Conservation (phyloP, 2,888 invertebrate species). For the Caenorhabditis wallacei region DNA sequence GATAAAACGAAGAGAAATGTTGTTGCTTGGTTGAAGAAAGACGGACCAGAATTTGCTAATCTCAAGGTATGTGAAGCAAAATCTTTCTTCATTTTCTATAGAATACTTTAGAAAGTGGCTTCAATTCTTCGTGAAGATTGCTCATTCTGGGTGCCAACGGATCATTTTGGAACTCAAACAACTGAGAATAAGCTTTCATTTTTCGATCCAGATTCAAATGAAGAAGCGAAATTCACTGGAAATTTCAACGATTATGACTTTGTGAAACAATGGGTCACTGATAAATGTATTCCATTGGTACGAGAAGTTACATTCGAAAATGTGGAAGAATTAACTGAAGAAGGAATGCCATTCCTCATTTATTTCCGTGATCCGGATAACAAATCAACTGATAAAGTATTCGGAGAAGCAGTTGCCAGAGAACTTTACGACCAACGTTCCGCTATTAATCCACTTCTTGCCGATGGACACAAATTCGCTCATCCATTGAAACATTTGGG, state of each 20-base stretch:
- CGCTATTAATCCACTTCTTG: conserved; percentile 95
- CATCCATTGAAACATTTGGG: conserved; percentile 90
- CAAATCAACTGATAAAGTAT: conserved; percentile 91
- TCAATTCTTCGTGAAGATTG: conserved; percentile 95
- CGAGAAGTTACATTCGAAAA: conserved; percentile 96
- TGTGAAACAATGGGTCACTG: conserved; percentile 91
- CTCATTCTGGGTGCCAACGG: conserved; percentile 93
- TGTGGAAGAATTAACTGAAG: conserved; percentile 89
- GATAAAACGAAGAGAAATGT: conserved; percentile 80
- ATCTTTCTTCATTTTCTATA: conserved; percentile 31
- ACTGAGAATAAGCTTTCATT: conserved; percentile 76
- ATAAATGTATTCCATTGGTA: conserved; percentile 97
- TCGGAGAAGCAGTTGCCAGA: conserved; percentile 88
- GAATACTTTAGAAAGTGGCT: conserved; percentile 84
- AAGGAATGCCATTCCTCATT: conserved; percentile 97
- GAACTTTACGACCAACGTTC: conserved; percentile 93
- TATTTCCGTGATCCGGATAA: conserved; percentile 93
- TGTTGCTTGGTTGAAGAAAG: conserved; percentile 75
- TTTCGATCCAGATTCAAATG: conserved; percentile 79
- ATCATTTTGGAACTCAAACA: conserved; percentile 83
- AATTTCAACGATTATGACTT: conserved; percentile 87
- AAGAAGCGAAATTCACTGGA: conserved; percentile 80
- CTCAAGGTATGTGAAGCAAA: conserved; percentile 59
- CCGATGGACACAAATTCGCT: conserved; percentile 97
- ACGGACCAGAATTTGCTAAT: conserved; percentile 74